phyloP scores from a whole-genome alignment of 2,888 invertebrate genomes.

The Limnephilus marmoratus region DNA sequence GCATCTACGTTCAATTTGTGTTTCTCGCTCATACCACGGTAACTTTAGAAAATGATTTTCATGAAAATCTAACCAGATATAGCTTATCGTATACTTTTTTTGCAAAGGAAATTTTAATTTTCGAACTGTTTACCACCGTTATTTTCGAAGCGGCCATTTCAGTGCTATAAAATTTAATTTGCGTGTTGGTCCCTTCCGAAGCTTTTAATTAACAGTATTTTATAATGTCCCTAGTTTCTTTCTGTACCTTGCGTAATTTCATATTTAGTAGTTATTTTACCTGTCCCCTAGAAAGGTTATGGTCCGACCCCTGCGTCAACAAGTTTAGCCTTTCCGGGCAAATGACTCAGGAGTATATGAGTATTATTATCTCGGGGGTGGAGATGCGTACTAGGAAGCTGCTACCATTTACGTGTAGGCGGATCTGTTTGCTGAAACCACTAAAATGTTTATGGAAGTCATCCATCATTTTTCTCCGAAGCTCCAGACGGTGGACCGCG shows the following conservation, averaged over 20 bases:
- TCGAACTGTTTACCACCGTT: too few species aligned
- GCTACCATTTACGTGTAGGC: not conserved
- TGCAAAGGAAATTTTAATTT: too few species aligned
- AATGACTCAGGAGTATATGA: not conserved
- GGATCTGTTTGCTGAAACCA: constrained; percentile 28
- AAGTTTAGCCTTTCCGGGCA: constrained; percentile 11
- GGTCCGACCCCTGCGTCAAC: constrained; percentile 31
- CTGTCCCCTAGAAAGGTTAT: constrained; percentile 4
- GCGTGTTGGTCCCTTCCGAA: too few species aligned
- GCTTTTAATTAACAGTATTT: not conserved
- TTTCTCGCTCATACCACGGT: too few species aligned
- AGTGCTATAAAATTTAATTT: too few species aligned
- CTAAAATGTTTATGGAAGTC: constrained; percentile 32
- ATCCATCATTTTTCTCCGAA: constrained; percentile 14
- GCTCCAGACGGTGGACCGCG: not conserved
- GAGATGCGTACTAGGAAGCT: not conserved
- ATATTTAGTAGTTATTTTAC: constrained; percentile 3
- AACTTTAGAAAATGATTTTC: too few species aligned
- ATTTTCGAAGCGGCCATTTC: too few species aligned
- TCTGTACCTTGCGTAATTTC: not conserved
- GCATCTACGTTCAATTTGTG: too few species aligned
- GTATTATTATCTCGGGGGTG: too few species aligned
- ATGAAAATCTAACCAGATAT: too few species aligned
- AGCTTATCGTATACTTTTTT: too few species aligned
- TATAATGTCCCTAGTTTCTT: not conserved